Base-by-base conservation (phyloP, 2,113 vertebrate genomes). In the Hyaena hyaena region DNA sequence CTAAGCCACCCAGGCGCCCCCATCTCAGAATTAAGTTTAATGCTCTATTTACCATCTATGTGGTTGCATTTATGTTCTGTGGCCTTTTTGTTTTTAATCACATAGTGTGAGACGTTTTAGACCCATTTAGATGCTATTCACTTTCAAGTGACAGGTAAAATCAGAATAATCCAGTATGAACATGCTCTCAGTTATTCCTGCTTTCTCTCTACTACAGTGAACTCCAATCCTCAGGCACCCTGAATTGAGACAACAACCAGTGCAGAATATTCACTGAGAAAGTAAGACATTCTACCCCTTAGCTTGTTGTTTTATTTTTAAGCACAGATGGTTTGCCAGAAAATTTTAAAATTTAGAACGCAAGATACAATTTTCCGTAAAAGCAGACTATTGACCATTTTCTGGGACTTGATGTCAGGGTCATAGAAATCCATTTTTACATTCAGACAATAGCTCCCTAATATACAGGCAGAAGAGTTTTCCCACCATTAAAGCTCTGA, bases 341-440 rank as follows among this genome's bases (percentile, higher is more conserved):
- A 23, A n/a, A 86, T 88, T 97, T 91, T 24, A 58, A 93, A 97
- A 73, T 87, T 61, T 35, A 39, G 63, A 92, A 63, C 90, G 12
- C 1, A 81, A 9, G 7, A 80, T 53, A 45, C 0, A 31, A 15
- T 45, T 85, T 84, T 65, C 65, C 19, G 11, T 17, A 53, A 81
- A 35, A 66, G 23, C 15, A 84, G 26, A 85, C 26, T 21, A 79
- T 53, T 80, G 48, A 33, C 3, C 2, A 15, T 88, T 86, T 79
- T 86, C 10, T 33, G 65, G 65, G 35, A 80, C 28, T 55, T 14
- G 45, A 8, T 4, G 65, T n/a, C 71, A 79, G 31, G 5, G 23
- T 71, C 4, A 33, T 48, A 35, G 24, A 95, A 74, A 17, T 16
- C 3, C 11, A 23, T 77, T 65, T 94, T 82, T 74, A 94, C 73